Evolutionary conservation across 2,888 invertebrate species (phyloP).

Genomic region (Dermolepida albohirtum): DNA sequence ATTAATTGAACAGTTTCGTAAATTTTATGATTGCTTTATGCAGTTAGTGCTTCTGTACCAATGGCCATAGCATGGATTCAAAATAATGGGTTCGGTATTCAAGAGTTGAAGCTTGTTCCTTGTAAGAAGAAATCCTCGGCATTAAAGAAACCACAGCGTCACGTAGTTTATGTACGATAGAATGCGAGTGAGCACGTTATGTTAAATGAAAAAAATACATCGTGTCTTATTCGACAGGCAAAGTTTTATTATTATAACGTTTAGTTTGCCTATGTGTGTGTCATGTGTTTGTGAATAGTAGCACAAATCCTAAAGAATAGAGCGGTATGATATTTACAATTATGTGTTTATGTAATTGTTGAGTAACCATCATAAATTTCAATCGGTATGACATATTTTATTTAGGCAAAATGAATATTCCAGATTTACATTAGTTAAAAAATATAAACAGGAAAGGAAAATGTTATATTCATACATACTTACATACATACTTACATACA

Average conservation of each 20-base stretch:
- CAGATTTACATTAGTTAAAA: too few species aligned
- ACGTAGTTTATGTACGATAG: conserved; percentile 48
- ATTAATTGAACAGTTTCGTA: conserved; percentile 4
- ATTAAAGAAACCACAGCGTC: conserved; percentile 53
- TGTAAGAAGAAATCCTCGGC: conserved; percentile 42
- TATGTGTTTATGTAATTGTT: conserved; percentile 12
- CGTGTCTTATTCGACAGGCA: conserved; percentile 36
- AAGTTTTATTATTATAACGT: conserved; percentile 27
- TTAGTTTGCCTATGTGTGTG: conserved; percentile 14
- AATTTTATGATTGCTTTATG: neutral
- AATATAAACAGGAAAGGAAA: too few species aligned
- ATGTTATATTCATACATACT: too few species aligned
- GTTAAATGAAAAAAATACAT: conserved; percentile 30
- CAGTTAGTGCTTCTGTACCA: conserved; percentile 29
- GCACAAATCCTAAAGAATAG: conserved; percentile 16
- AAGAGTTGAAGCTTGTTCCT: conserved; percentile 30
- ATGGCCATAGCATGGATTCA: conserved; percentile 38
- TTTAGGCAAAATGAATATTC: too few species aligned
- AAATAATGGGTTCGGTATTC: conserved; percentile 39
- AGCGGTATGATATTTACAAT: neutral
- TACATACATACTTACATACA: too few species aligned
- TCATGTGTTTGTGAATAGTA: neutral
- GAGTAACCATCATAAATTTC: too few species aligned
- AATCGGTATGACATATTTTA: too few species aligned
- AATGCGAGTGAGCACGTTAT: conserved; percentile 40